These are phyloP conservation scores for Myotis davidii DNA, from an alignment of 2,113 vertebrate genomes.

Conservation along the genomic window DNA sequence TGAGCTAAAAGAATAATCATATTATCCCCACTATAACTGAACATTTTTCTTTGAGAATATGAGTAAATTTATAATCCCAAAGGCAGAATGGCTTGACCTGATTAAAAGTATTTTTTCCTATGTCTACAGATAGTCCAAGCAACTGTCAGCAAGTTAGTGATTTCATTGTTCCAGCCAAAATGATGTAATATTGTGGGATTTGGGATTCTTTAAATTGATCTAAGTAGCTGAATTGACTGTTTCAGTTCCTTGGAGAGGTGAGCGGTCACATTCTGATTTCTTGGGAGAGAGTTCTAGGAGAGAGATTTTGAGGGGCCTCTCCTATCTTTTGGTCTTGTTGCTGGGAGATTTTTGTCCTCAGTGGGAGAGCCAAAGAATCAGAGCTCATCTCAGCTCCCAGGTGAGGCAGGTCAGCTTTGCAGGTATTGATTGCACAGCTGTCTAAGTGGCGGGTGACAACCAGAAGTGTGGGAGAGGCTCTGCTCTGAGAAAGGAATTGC, in stretches of 20 bases:
- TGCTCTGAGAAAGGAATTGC: not conserved
- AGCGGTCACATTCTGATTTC: not conserved
- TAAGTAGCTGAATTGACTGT: not conserved
- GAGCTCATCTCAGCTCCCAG: not conserved
- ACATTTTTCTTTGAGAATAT: slow-evolving; percentile 55
- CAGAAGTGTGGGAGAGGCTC: not conserved
- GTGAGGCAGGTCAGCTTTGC: not conserved
- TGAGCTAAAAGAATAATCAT: slow-evolving; percentile 33
- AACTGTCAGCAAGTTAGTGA: slow-evolving; percentile 38
- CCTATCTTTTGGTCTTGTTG: not conserved
- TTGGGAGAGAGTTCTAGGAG: not conserved
- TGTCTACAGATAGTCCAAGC: not conserved
- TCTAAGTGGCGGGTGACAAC: not conserved
- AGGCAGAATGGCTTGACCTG: slow-evolving; percentile 12
- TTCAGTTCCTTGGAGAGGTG: slow-evolving; percentile 8
- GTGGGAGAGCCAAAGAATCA: not conserved
- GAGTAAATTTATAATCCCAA: slow-evolving; percentile 48
- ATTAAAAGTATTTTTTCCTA: slow-evolving; percentile 21
- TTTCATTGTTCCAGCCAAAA: not conserved
- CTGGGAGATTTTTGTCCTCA: not conserved
- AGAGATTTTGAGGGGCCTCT: not conserved
- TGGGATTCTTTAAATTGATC: not conserved
- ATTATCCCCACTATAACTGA: slow-evolving; percentile 11
- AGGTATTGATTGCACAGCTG: not conserved
- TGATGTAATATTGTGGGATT: not conserved